A percentile compares a stretch with the other conserved stretches of the same genome.
These are phyloP conservation scores for Clupea harengus DNA, from an alignment of 2,113 vertebrate genomes.

Conservation along the genomic window DNA sequence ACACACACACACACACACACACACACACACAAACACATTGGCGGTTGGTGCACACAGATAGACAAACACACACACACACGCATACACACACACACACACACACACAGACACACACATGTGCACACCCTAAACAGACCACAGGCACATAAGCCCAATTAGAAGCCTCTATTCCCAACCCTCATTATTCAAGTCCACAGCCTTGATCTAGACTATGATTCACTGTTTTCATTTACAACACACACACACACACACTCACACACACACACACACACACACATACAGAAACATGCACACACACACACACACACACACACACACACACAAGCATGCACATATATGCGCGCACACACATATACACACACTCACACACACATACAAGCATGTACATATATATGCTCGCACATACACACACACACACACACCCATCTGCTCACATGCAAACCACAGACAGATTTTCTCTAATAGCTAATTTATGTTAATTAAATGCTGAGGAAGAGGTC, in stretches of 20 bases:
- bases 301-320: conserved; percentile 19
- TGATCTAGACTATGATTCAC: conserved; percentile 5
- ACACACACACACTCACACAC: background rate
- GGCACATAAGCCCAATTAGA: conserved; percentile 1
- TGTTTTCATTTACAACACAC: background rate
- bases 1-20: background rate
- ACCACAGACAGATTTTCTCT: background rate
- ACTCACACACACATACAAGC: background rate
- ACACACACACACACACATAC: conserved; percentile 13
- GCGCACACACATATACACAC: background rate
- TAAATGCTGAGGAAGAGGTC: background rate
- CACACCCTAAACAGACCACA: conserved; percentile 7
- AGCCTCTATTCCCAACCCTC: background rate
- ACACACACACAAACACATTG: background rate
- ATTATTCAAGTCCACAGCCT: conserved; percentile 9
- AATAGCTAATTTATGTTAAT: background rate
- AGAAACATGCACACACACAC: conserved; percentile 8
- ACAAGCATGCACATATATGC: background rate
- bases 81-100: background rate
- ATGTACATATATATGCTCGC: background rate
- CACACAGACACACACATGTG: background rate
- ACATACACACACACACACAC: conserved; percentile 15
- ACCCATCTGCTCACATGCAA: background rate
- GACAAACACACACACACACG: background rate
- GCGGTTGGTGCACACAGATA: background rate